These are phyloP conservation scores for Callosobruchus maculatus DNA, from an alignment of 2,888 invertebrate genomes.

Conservation along the genomic window DNA sequence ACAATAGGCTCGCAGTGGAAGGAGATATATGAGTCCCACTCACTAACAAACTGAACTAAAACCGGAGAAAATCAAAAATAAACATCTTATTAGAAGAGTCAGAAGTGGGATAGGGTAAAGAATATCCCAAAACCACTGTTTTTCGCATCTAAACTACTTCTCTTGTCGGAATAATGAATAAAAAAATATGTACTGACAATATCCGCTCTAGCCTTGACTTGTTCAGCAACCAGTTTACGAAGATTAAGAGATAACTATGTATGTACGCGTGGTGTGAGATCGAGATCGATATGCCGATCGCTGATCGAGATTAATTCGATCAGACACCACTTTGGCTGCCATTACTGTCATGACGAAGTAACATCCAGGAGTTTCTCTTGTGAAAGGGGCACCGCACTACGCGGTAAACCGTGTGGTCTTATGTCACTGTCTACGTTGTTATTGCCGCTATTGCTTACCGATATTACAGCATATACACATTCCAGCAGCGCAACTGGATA, in stretches of 20 bases:
- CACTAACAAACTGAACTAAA: too few species aligned
- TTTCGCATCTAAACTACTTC: too few species aligned
- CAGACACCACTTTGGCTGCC: background rate
- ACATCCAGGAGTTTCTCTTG: background rate
- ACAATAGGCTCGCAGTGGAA: too few species aligned
- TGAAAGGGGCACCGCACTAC: background rate
- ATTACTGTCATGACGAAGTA: background rate
- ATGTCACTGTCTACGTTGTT: background rate
- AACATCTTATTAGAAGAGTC: too few species aligned
- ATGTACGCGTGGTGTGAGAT: background rate
- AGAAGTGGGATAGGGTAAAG: too few species aligned
- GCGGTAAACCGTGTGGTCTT: background rate
- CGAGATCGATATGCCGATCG: background rate
- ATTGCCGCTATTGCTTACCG: background rate
- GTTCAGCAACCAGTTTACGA: background rate
- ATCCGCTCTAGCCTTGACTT: background rate
- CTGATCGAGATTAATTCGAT: background rate
- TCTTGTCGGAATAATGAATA: too few species aligned
- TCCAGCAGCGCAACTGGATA: too few species aligned
- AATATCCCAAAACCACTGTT: too few species aligned
- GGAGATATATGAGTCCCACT: too few species aligned
- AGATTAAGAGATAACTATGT: background rate
- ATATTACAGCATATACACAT: background rate
- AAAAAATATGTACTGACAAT: too few species aligned
- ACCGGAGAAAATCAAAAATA: too few species aligned